Evolutionary conservation across 2,797 vertebrate species (phyloP).

Genomic region (Chloroceryle amazona): DNA sequence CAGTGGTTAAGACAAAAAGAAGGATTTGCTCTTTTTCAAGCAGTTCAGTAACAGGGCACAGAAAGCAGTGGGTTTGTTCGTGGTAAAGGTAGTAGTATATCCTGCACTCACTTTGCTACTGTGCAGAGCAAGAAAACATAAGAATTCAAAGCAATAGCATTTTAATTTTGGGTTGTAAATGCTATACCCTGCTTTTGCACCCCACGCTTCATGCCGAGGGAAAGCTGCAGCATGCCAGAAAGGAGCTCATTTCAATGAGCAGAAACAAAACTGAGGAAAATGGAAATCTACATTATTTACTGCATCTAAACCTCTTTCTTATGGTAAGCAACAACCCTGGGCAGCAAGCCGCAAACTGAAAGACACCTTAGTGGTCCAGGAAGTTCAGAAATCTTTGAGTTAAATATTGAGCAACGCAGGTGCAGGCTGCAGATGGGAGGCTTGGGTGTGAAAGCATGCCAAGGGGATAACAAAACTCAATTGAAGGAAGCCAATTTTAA

Average conservation of each 20-base stretch:
- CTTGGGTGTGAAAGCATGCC: conserved; percentile 66
- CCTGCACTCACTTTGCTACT: conserved; percentile 15
- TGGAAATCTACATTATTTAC: neutral
- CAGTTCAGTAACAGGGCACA: neutral
- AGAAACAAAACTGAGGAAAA: conserved; percentile 58
- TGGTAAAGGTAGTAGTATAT: conserved; percentile 10
- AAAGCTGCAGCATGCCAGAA: conserved; percentile 43
- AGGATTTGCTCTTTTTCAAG: neutral
- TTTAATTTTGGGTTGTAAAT: conserved; percentile 65
- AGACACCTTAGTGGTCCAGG: conserved; percentile 48
- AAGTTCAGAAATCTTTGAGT: conserved; percentile 56
- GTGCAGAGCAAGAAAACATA: neutral
- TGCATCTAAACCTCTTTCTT: conserved; percentile 4
- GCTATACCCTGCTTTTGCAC: conserved; percentile 1
- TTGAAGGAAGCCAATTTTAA: conserved; percentile 79
- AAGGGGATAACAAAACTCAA: conserved; percentile 74
- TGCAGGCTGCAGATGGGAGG: conserved; percentile 78
- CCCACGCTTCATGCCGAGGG: conserved; percentile 1
- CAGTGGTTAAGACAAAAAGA: neutral
- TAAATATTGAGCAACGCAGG: conserved; percentile 72
- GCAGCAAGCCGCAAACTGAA: conserved; percentile 10
- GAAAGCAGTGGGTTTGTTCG: conserved; percentile 31
- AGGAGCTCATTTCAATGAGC: conserved; percentile 48
- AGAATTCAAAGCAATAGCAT: conserved; percentile 35
- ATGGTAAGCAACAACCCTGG: neutral